phyloP scores from a whole-genome alignment of 2,797 vertebrate species.

The Neosalanx taihuensis region DNA sequence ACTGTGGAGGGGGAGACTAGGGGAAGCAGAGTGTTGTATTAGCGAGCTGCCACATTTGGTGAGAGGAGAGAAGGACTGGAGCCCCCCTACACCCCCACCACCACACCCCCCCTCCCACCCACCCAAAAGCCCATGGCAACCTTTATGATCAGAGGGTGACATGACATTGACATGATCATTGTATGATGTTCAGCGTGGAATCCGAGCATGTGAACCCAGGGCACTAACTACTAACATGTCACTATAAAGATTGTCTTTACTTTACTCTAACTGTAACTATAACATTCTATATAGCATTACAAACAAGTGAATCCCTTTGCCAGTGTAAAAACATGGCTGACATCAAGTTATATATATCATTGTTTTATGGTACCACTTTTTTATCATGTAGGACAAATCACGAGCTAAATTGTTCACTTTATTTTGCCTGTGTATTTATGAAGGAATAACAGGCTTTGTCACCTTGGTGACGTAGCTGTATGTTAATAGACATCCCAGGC shows the following conservation, averaged over 20 bases:
- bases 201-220: slow-evolving; percentile 39
- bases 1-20: slow-evolving; percentile 69
- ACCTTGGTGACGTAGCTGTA: slow-evolving; percentile 20
- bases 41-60: slow-evolving; percentile 70
- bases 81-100: slow-evolving; percentile 66
- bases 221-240: slow-evolving; percentile 28
- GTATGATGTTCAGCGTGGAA: slow-evolving; percentile 38
- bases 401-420: background rate
- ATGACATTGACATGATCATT: no score
- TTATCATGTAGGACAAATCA: no score
- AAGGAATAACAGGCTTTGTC: slow-evolving; percentile 10
- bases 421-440: background rate
- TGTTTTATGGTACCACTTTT: no score
- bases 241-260: background rate
- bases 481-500: slow-evolving; percentile 55
- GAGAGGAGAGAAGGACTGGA: slow-evolving; percentile 55
- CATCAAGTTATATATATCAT: no score
- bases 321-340: background rate
- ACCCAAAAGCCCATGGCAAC: slow-evolving; percentile 25
- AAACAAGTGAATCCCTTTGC: background rate
- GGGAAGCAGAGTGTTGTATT: slow-evolving; percentile 72
- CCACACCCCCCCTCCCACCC: slow-evolving; percentile 67
- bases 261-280: background rate
- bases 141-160: slow-evolving; percentile 59
- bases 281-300: background rate